These are phyloP conservation scores for Rachycentron canadum DNA, from an alignment of 2,797 vertebrate genomes.

Conservation along the genomic window DNA sequence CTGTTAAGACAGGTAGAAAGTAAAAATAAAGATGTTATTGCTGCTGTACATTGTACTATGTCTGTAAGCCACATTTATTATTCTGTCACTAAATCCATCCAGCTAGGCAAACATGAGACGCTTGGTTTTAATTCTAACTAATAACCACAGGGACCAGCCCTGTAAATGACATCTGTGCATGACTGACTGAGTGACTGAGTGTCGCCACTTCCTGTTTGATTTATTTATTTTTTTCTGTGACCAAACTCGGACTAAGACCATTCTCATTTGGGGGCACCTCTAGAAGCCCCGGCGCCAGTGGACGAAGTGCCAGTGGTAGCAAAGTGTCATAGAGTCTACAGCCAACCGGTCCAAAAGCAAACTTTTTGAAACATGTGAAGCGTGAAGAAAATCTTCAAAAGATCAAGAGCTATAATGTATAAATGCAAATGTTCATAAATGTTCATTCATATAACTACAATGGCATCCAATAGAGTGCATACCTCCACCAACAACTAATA, in stretches of 20 bases:
- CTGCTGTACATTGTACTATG: neutral
- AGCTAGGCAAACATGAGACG: neutral
- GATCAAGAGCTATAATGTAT: neutral
- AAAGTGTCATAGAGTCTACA: too few relatives aligned
- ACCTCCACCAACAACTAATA: too few relatives aligned
- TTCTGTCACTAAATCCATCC: neutral
- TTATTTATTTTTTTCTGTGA: neutral
- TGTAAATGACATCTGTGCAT: neutral
- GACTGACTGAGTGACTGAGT: neutral
- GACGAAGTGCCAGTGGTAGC: neutral
- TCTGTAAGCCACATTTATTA: neutral
- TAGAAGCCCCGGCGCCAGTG: neutral
- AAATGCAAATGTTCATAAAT: neutral
- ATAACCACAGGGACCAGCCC: neutral
- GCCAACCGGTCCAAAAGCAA: neutral
- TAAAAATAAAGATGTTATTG: neutral
- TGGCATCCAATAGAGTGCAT: too few relatives aligned
- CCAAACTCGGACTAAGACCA: too few relatives aligned
- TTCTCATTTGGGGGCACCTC: too few relatives aligned
- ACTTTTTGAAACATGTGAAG: neutral
- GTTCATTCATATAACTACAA: neutral
- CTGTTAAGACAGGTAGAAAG: neutral
- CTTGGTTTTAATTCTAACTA: neutral
- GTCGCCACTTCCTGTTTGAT: neutral
- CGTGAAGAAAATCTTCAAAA: neutral